These are phyloP conservation scores for Conops quadrifasciatus DNA, from an alignment of 2,888 invertebrate genomes.

Conservation along the genomic window DNA sequence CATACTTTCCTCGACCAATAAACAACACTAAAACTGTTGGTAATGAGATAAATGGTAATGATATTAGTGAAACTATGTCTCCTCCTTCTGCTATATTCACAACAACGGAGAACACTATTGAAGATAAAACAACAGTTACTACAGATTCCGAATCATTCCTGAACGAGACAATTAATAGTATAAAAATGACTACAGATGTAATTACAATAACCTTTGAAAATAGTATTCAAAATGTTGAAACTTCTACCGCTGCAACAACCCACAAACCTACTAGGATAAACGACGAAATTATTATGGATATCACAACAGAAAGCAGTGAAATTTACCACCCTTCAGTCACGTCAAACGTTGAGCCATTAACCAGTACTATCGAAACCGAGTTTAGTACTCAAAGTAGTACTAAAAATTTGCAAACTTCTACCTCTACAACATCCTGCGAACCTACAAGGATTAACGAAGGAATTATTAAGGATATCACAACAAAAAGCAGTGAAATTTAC, in stretches of 20 bases:
- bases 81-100: no score
- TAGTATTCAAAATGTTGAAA: background rate
- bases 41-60: no score
- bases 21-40: no score
- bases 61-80: no score
- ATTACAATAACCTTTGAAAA: background rate
- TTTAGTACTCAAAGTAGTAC: no score
- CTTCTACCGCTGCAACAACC: background rate
- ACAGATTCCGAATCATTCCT: background rate
- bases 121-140: background rate
- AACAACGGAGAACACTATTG: no score
- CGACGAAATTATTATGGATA: background rate
- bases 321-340: no score
- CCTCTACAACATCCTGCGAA: background rate
- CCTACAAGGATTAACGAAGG: background rate
- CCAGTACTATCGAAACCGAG: no score
- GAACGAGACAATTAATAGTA: background rate
- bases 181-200: constrained; percentile 5
- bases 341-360: no score
- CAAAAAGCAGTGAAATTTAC: background rate
- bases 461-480: background rate
- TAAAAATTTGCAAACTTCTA: no score
- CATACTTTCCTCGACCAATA: constrained; percentile 45
- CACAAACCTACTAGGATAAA: background rate
- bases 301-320: background rate